These are phyloP conservation scores for Toxotes lorentzi DNA, from an alignment of 2,797 vertebrate genomes.

Conservation along the genomic window DNA sequence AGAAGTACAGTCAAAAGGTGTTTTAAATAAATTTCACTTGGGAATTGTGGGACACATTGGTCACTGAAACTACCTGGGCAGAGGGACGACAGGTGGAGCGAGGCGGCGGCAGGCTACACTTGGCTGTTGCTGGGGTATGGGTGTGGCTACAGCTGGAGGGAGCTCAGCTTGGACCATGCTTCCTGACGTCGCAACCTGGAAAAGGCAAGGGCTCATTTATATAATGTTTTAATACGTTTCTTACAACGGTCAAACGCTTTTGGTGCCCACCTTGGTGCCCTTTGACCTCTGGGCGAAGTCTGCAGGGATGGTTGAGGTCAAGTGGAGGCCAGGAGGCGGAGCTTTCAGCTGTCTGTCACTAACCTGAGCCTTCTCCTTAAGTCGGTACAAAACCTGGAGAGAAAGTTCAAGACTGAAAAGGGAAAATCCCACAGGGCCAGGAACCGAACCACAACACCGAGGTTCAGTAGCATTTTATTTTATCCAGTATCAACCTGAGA, in stretches of 20 bases:
- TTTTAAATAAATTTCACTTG: neutral
- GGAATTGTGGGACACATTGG: neutral
- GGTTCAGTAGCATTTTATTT: no score
- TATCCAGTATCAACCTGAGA: no score
- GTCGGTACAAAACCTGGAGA: constrained; percentile 91
- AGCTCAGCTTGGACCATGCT: constrained; percentile 94
- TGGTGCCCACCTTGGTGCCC: constrained; percentile 60
- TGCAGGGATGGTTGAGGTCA: constrained; percentile 83
- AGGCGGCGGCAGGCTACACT: constrained; percentile 60
- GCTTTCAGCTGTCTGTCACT: constrained; percentile 91
- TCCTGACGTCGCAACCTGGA: constrained; percentile 80
- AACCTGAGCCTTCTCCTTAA: constrained; percentile 92
- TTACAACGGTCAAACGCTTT: neutral
- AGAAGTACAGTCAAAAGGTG: neutral
- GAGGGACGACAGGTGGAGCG: constrained; percentile 49
- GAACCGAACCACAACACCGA: no score
- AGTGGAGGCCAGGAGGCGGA: constrained; percentile 85
- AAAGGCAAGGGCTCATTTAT: neutral
- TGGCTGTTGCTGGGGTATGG: constrained; percentile 70
- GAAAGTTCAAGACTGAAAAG: neutral
- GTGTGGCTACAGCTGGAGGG: constrained; percentile 82
- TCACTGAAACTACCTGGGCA: constrained; percentile 52
- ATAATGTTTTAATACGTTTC: neutral
- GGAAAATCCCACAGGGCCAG: no score
- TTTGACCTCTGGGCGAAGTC: constrained; percentile 79